These are phyloP conservation scores for Spinus olivaceus DNA, from an alignment of 2,797 vertebrate species.

Conservation along the genomic window DNA sequence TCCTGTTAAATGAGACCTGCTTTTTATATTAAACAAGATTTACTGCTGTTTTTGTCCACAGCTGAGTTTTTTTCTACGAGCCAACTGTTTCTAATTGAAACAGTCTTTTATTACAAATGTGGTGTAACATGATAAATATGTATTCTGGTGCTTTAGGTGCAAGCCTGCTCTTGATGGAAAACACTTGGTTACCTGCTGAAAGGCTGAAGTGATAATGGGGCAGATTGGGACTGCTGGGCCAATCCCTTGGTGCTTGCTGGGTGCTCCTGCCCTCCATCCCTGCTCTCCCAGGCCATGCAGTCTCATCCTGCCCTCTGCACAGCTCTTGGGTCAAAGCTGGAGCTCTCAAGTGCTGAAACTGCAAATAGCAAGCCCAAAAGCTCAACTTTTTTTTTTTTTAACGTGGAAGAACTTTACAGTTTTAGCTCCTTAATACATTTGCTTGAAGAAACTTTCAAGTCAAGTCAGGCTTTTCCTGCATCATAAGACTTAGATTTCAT, in stretches of 20 bases:
- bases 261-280: neutral
- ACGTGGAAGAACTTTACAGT: neutral
- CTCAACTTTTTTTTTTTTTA: neutral
- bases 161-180: neutral
- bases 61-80: neutral
- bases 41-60: neutral
- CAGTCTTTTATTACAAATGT: neutral
- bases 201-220: neutral
- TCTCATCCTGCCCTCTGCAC: neutral
- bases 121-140: neutral
- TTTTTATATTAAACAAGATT: neutral
- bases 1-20: neutral
- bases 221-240: neutral
- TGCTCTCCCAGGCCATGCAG: fast-evolving
- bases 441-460: neutral
- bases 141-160: neutral
- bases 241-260: neutral
- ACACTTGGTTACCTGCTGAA: neutral
- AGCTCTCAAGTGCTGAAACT: neutral
- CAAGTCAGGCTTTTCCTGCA: neutral
- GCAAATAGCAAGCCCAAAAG: neutral
- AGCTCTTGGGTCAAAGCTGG: neutral
- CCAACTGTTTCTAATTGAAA: neutral
- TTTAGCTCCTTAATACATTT: neutral
- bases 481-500: neutral